Conservation (phyloP, 2,797 vertebrate species). For the Bovichtus variegatus region DNA sequence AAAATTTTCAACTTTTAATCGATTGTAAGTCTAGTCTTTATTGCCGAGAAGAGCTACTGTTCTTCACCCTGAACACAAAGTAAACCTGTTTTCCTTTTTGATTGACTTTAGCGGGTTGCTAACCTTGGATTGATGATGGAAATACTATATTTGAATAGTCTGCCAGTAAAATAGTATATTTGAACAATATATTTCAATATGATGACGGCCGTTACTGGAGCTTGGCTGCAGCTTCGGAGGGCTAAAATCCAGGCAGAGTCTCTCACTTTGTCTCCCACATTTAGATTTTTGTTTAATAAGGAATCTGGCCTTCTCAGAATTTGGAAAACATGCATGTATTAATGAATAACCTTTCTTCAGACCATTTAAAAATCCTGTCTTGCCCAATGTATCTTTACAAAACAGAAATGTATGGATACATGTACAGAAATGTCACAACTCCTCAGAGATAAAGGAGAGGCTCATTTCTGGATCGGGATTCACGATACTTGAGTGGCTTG, state of each 20-base stretch:
- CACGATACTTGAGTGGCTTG: background rate
- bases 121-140: background rate
- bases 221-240: conserved; percentile 22
- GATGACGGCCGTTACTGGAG: conserved; percentile 6
- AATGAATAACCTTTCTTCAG: conserved; percentile 15
- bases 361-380: conserved; percentile 13
- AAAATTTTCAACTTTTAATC: conserved; percentile 48
- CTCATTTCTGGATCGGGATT: background rate
- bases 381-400: background rate
- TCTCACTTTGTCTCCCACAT: conserved; percentile 41
- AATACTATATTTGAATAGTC: conserved; percentile 1
- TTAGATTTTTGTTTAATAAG: conserved; percentile 11
- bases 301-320: conserved; percentile 26
- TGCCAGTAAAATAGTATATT: background rate
- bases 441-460: background rate
- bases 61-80: background rate
- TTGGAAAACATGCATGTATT: conserved; percentile 5
- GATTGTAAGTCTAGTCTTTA: background rate
- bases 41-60: background rate
- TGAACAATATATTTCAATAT: conserved; percentile 20
- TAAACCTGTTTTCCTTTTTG: background rate
- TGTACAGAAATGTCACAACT: background rate
- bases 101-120: background rate
- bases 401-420: background rate
- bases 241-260: conserved; percentile 33